Evolutionary conservation across 2,797 vertebrate genomes (phyloP).

Genomic region (Fringilla coelebs): DNA sequence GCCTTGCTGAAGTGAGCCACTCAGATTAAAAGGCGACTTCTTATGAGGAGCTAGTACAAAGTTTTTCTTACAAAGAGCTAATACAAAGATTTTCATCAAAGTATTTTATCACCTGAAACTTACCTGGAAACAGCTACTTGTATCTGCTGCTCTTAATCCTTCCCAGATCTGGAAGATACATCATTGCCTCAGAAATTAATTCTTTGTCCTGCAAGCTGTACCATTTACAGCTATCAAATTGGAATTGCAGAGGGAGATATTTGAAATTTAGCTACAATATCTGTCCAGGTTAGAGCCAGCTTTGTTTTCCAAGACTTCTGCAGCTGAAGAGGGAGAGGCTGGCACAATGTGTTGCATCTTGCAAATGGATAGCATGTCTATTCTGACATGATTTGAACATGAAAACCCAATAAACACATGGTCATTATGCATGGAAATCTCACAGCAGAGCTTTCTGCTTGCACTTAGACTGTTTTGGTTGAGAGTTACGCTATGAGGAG

Average conservation of each 20-base stretch:
- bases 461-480: constrained; percentile 31
- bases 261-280: constrained; percentile 28
- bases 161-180: background rate
- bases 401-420: constrained; percentile 34
- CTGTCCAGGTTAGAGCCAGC: background rate
- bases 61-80: constrained; percentile 20
- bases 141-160: constrained; percentile 27
- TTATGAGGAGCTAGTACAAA: background rate
- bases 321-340: background rate
- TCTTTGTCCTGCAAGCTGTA: constrained; percentile 41
- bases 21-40: constrained; percentile 45
- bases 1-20: constrained; percentile 47
- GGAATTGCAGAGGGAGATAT: constrained; percentile 29
- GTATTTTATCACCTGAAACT: constrained; percentile 33
- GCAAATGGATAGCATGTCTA: constrained; percentile 1
- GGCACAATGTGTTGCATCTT: constrained; percentile 9
- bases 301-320: background rate
- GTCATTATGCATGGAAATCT: constrained; percentile 22
- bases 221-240: constrained; percentile 59
- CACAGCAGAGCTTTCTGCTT: constrained; percentile 43
- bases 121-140: constrained; percentile 46
- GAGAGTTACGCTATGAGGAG: constrained; percentile 9
- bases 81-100: constrained; percentile 20
- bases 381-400: constrained; percentile 32
- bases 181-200: constrained; percentile 52